Evolutionary conservation across 1,140 invertebrate species (phyloP).

Genomic region (Triops cancriformis): DNA sequence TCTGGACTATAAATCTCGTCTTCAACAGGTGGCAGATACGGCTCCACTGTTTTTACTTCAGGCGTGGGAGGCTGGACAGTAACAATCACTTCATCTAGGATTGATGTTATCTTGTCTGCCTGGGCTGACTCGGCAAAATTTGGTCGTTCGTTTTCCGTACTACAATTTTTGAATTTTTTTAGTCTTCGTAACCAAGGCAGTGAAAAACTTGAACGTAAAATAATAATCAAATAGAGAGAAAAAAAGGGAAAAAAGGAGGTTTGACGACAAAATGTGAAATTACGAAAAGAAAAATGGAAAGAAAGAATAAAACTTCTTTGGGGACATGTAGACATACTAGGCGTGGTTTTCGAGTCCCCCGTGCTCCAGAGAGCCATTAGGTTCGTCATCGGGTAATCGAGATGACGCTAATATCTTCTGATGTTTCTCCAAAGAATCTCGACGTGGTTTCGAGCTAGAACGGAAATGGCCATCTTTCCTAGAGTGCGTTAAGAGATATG

Average conservation of each 20-base stretch:
- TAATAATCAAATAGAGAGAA: background rate
- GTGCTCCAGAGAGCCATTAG: background rate
- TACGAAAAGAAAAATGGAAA: background rate
- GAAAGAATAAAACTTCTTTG: background rate
- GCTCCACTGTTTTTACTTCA: background rate
- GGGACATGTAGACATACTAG: background rate
- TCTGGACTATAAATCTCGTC: slow-evolving; percentile 18
- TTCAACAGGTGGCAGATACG: background rate
- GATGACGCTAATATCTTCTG: background rate
- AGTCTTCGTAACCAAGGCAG: background rate
- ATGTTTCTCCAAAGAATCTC: background rate
- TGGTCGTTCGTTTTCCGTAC: background rate
- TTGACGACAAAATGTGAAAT: background rate
- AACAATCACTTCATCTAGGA: background rate
- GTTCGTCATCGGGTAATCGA: background rate
- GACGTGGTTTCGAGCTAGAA: background rate
- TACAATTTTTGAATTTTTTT: background rate
- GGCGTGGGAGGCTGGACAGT: background rate
- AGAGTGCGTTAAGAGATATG: background rate
- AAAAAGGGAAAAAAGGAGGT: background rate
- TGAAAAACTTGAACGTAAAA: background rate
- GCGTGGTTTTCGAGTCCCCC: slow-evolving; percentile 5
- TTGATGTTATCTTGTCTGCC: background rate
- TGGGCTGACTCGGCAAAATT: background rate
- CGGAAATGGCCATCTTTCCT: background rate